These are phyloP conservation scores for Halichondria panicea DNA, from an alignment of 37 sponge, comb jelly and placozoan species.

Conservation along the genomic window DNA sequence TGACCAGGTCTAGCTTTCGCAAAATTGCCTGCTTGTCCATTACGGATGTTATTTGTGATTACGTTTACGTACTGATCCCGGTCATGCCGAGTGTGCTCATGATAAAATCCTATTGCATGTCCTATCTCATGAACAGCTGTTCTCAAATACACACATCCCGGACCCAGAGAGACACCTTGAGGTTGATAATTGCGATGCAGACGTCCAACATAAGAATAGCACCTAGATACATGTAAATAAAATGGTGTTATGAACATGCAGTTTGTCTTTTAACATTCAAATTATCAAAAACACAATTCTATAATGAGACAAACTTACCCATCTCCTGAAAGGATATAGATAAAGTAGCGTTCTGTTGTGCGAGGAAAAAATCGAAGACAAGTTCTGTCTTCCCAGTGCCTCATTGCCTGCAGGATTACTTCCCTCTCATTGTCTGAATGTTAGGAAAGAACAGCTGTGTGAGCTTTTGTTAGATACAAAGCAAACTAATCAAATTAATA, in stretches of 20 bases:
- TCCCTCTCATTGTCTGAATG: no score
- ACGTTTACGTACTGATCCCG: constrained; percentile 52
- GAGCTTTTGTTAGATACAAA: no score
- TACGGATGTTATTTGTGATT: constrained; percentile 18
- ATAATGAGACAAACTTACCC: no score
- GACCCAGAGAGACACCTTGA: constrained; percentile 24
- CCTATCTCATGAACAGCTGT: constrained; percentile 69
- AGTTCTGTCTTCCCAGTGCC: no score
- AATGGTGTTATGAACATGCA: neutral
- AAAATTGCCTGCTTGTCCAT: constrained; percentile 16
- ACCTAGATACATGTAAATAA: constrained; percentile 21
- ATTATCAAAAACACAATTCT: no score
- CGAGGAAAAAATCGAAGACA: no score
- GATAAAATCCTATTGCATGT: constrained; percentile 68
- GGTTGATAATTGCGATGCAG: neutral
- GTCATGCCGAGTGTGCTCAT: constrained; percentile 68
- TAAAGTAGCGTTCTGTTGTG: no score
- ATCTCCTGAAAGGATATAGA: no score
- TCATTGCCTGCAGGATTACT: no score
- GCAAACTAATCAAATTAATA: no score
- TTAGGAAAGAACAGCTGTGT: no score
- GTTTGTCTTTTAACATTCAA: no score
- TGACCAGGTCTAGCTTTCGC: neutral
- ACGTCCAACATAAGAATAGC: constrained; percentile 50
- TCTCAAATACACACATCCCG: constrained; percentile 10